Conservation (phyloP, 2,888 invertebrate genomes). For the Coenonympha glycerion region DNA sequence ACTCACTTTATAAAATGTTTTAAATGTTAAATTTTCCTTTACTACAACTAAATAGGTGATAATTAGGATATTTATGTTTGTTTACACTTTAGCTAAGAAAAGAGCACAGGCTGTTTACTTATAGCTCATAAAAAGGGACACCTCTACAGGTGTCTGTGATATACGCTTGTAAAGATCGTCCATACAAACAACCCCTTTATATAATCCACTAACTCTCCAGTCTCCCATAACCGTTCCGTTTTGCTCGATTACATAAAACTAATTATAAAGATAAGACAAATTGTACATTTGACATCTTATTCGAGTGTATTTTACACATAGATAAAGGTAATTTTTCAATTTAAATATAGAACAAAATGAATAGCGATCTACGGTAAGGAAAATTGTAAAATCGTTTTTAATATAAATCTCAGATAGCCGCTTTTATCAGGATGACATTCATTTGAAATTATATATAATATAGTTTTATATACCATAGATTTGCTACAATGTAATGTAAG, state of each 20-base stretch:
- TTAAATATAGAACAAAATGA: conserved; percentile 33
- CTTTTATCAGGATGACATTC: conserved; percentile 23
- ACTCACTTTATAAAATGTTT: too few relatives aligned
- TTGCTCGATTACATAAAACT: conserved; percentile 26
- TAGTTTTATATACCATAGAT: conserved; percentile 32
- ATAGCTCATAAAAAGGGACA: conserved; percentile 57
- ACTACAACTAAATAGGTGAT: neutral
- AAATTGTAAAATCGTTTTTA: conserved; percentile 30
- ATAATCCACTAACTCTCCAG: conserved; percentile 25
- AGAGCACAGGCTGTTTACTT: conserved; percentile 39
- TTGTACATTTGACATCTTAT: conserved; percentile 29
- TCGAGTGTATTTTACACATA: conserved; percentile 34
- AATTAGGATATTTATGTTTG: neutral
- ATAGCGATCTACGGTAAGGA: conserved; percentile 32
- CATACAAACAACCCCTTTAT: conserved; percentile 42
- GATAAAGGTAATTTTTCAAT: conserved; percentile 33
- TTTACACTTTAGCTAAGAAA: conserved; percentile 14
- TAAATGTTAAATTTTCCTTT: too few relatives aligned
- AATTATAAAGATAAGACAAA: conserved; percentile 25
- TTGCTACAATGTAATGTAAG: conserved; percentile 31
- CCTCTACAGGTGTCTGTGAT: conserved; percentile 59
- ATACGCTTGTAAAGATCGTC: conserved; percentile 73
- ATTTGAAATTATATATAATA: conserved; percentile 29
- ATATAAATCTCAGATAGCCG: conserved; percentile 27
- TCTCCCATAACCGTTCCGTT: conserved; percentile 27